Percentiles rank a stretch among this genome's conserved stretches.
Conservation (phyloP, 1,140 invertebrate species). For the Macrotrachela quadricornifera region DNA sequence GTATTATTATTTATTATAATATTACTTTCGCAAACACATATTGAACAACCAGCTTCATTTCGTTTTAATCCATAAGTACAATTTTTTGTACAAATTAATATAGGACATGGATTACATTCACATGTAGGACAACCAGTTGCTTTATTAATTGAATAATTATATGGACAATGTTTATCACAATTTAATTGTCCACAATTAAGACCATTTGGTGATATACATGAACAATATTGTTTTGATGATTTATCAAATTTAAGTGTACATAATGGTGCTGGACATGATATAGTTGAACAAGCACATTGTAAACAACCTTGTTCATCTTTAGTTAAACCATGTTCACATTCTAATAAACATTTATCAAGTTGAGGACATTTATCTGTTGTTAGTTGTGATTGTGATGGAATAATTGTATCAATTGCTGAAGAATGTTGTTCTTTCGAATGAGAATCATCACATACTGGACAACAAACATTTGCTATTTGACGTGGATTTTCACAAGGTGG, state of each 20-base stretch:
- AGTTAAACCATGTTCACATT: too few relatives aligned
- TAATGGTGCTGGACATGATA: too few relatives aligned
- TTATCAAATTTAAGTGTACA: slow-evolving; percentile 20
- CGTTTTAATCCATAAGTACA: slow-evolving; percentile 30
- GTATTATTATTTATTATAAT: slow-evolving; percentile 12
- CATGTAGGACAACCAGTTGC: slow-evolving; percentile 14
- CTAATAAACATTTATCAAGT: too few relatives aligned
- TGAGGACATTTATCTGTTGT: too few relatives aligned
- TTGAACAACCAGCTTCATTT: slow-evolving; percentile 32
- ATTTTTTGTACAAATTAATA: slow-evolving; percentile 28
- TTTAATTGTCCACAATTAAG: slow-evolving; percentile 7
- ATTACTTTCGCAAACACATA: slow-evolving; percentile 33
- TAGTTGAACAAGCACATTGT: too few relatives aligned
- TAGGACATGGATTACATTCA: slow-evolving; percentile 14
- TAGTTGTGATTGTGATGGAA: too few relatives aligned
- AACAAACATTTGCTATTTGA: slow-evolving; percentile 33
- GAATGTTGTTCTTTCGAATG: not conserved
- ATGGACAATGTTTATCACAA: too few relatives aligned
- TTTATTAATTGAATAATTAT: too few relatives aligned
- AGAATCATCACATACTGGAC: slow-evolving; percentile 31
- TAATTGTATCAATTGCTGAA: too few relatives aligned
- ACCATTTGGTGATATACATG: slow-evolving; percentile 19
- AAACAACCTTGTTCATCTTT: not conserved
- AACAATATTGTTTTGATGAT: slow-evolving; percentile 18
- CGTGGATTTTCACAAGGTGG: slow-evolving; percentile 29